These are phyloP conservation scores for Eurystomus glaucurus DNA, from an alignment of 2,797 vertebrate genomes.

Conservation along the genomic window DNA sequence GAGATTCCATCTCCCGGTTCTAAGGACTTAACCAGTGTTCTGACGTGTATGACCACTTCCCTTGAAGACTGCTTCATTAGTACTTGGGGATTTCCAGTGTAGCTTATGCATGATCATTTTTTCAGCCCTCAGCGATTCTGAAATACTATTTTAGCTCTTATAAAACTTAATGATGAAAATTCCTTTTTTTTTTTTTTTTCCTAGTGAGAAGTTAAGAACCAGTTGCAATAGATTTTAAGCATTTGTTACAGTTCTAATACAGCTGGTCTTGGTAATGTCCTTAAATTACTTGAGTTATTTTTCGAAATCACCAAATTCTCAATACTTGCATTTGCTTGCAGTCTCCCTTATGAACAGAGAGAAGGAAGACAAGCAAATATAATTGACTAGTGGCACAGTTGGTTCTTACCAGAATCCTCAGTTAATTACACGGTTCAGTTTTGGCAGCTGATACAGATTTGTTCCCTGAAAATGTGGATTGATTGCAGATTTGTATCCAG, in stretches of 20 bases:
- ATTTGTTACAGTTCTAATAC: not conserved
- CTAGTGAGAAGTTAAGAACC: not conserved
- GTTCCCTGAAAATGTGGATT: constrained; percentile 79
- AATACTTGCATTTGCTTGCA: constrained; percentile 14
- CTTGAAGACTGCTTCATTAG: not conserved
- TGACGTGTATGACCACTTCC: not conserved
- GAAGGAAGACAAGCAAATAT: constrained; percentile 71
- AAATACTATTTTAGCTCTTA: not conserved
- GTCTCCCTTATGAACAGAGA: constrained; percentile 46
- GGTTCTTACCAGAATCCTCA: constrained; percentile 81
- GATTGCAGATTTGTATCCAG: constrained; percentile 74
- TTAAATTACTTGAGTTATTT: not conserved
- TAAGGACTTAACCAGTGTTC: not conserved
- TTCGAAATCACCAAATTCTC: constrained; percentile 41
- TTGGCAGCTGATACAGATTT: constrained; percentile 78
- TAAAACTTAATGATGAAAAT: not conserved
- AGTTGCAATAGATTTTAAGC: not conserved
- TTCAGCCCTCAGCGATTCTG: not conserved
- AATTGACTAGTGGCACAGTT: constrained; percentile 78
- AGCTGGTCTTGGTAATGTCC: not conserved
- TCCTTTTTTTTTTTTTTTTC: not conserved
- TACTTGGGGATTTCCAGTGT: not conserved
- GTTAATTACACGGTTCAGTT: constrained; percentile 78
- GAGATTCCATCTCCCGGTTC: not conserved
- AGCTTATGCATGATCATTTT: not conserved